Base-by-base conservation (phyloP, 2,888 invertebrate genomes). In the Thereva unica region DNA sequence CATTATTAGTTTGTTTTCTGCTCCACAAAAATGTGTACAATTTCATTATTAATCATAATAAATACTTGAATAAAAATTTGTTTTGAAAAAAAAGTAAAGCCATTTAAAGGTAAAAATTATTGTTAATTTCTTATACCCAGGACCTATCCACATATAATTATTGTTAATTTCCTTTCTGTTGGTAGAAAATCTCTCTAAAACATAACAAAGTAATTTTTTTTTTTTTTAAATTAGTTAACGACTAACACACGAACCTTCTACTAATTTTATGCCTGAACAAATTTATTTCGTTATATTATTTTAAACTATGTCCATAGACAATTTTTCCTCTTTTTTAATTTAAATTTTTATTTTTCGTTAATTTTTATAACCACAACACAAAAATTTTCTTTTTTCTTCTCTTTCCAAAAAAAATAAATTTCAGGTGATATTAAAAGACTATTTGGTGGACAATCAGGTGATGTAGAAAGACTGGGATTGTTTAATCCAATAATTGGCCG, bases 401-500 rank as follows among this genome's bases (percentile, higher is more conserved):
- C 49, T 61, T 61, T 50, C 41, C 41, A 61, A 50, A 4, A 50
- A 4, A 61, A 61, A 37, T 44, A 44, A 64, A 53, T 64, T 64
- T 64, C 64, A 64, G 64, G 53, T 53, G 37, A 50, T 50, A 41
- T 38, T 10, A 55, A 55, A 55, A 4, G 23, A 23, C 23, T 23
- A 23, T 23, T 23, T 23, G 23, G 23, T 23, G 23, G 23, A 23
- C 23, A 23, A 23, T 23, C 23, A 23, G 23, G 41, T 55, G 55
- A 55, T 6, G 23, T 41, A 41, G 38, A 49, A 50, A 23, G 34
- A 40, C 41, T 50, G 41, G 50, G 61, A 61, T 50, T 61, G 45
- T 61, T 64, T 67, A 64, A 67, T 45, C 56, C 64, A 54, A 45
- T 34, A 45, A 44, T 67, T 23, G 47, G 53, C 45, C 37, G 67